A percentile compares a stretch with the other conserved stretches of the same genome.
Conservation (phyloP, 2,113 vertebrate genomes). For the Gopherus evgoodei region DNA sequence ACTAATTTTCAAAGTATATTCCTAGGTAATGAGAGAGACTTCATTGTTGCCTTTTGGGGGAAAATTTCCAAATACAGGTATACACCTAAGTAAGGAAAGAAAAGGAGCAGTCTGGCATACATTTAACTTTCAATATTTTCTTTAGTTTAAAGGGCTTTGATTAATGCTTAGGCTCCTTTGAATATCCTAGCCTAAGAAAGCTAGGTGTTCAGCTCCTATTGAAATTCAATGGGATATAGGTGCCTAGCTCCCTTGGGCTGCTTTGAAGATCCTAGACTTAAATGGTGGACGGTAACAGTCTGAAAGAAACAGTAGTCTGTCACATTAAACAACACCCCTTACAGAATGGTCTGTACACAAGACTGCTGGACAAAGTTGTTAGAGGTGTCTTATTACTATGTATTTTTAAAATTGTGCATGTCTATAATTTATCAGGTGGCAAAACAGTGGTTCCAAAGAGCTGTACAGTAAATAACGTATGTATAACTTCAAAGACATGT, state of each 20-base stretch:
- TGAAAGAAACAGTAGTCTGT: not conserved
- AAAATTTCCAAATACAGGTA: rapidly evolving
- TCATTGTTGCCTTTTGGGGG: not conserved
- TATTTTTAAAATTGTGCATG: not conserved
- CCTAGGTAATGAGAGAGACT: not conserved
- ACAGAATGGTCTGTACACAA: not conserved
- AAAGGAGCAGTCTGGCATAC: not conserved
- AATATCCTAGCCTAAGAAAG: not conserved
- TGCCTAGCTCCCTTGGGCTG: not conserved
- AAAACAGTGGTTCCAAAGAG: not conserved
- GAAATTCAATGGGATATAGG: not conserved
- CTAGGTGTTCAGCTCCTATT: not conserved
- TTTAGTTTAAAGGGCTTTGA: not conserved
- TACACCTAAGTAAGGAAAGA: not conserved
- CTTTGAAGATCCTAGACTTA: not conserved
- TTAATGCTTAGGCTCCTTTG: not conserved
- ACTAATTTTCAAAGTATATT: not conserved
- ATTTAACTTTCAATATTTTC: not conserved
- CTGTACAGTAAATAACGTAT: not conserved
- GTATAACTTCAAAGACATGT: not conserved
- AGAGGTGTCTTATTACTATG: not conserved
- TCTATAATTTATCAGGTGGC: not conserved
- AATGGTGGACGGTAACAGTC: not conserved
- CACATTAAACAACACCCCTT: not conserved
- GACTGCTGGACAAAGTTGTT: not conserved